phyloP scores from a whole-genome alignment of 2,797 vertebrate species.

The Thripadectes ignobilis region DNA sequence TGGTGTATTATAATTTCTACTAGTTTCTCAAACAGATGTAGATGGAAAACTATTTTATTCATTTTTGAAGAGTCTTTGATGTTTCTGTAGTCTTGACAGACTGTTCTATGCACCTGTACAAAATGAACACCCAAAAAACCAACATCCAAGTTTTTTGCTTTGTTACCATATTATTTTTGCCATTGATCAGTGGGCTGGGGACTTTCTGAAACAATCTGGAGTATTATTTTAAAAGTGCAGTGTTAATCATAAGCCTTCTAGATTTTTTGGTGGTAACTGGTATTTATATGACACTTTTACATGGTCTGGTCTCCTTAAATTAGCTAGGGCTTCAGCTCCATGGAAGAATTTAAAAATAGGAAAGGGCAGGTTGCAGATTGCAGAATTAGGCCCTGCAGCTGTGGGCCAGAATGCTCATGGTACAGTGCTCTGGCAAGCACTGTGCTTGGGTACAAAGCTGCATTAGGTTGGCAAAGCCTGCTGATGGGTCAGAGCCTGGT shows the following conservation, averaged over 20 bases:
- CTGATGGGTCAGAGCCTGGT: background rate
- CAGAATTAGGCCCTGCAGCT: background rate
- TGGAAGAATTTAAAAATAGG: background rate
- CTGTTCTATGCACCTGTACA: background rate
- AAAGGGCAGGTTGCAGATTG: background rate
- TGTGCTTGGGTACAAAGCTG: background rate
- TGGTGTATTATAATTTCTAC: background rate
- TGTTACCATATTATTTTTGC: background rate
- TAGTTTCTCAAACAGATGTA: background rate
- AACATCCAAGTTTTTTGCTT: background rate
- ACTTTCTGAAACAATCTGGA: background rate
- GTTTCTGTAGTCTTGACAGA: background rate
- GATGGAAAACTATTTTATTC: background rate
- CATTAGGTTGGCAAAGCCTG: background rate
- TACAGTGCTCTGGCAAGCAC: background rate
- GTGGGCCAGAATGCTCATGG: background rate
- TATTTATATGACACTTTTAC: background rate
- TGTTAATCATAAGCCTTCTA: background rate
- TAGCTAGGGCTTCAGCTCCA: background rate
- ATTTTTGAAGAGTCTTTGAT: background rate
- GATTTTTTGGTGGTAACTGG: accelerated
- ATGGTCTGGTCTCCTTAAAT: background rate
- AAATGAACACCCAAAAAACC: background rate
- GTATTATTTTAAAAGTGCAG: background rate
- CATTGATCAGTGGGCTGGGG: background rate